Base-by-base conservation (phyloP, 1,140 invertebrate species). In the Acromyrmex heyeri region DNA sequence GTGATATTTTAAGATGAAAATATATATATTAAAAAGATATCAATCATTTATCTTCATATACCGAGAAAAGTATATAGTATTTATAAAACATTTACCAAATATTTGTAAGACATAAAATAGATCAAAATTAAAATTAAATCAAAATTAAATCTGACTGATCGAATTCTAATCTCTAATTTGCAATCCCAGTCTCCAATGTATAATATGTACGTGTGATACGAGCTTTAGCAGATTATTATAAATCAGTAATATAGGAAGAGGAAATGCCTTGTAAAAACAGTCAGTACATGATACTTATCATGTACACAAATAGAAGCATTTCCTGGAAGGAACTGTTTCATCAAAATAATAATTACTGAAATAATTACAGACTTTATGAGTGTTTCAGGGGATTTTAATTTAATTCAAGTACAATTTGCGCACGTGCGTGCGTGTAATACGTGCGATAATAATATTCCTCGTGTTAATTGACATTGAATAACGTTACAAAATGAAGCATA, bases 391-490 rank as follows among this genome's bases (percentile, higher is more conserved):
- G 38, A 65, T 24, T 78, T 85, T 78, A 85, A 76, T 85, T 64
- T 64, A 85, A 76, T 78, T 57, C 44, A 85, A 76, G 44, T 85
- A 85, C 82, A 85, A 78, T 78, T 69, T 34, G 65, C 65, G 65
- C 65, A 69, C 65, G 38, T 69, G 65, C 38, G 65, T 14, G 65
- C 65, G 21, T 69, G 21, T 67, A 57, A 78, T 77, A 55, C 24
- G 82, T 85, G 82, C 73, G 24, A 62, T 50, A 85, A 85, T 78
- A 65, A 85, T 76, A 76, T 50, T 85, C 10, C 30, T 79, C 55
- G 76, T 81, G 85, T 81, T 69, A 86, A 82, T 82, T 86, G 85
- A 86, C 76, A 62, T 82, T 50, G 65, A 82, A 18, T 86, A 70
- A 65, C 18, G 12, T 81, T 82, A 82, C 8, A 34, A 82, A 86